Evolutionary conservation across 2,797 vertebrate genomes (phyloP), one percentile per base, ranked within the genome.

Genomic region (Melanotaenia boesemani): DNA sequence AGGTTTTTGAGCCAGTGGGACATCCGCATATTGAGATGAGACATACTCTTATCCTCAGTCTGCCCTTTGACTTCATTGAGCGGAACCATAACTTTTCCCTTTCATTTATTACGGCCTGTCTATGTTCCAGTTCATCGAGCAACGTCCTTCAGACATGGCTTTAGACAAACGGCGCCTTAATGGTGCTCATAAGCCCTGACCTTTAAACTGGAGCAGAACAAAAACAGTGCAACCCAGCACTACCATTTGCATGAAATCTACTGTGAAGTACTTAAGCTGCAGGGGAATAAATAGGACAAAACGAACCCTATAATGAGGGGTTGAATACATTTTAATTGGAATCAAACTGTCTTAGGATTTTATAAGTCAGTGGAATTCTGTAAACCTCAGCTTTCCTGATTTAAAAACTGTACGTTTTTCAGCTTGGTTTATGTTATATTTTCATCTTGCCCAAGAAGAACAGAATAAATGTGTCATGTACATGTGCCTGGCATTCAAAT

Each of bases 31-130:
- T 85, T 77, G 74, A 88, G 67, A 88, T 79, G 81, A 90, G 77
- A 81, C 72, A 44, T 41, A 32, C 60, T 79, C 70, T 76, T 76
- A 82, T 82, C 84, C 85, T 86, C 80, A 79, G 73, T 80, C 76
- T 90, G 89, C 88, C 87, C 92, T 93, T 91, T 93, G 88, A 88
- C 91, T 93, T 91, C 87, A 88, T 89, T 85, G 89, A 91, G 88
- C 67, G 70, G 87, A 93, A 93, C 88, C 84, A 86, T 84, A 91
- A 89, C 83, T 87, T 92, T 88, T 81, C 76, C 77, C 59, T 91
- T 89, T 89, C 81, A 88, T 91, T 91, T 90, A 86, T 89, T 78
- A 82, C 8, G 67, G 76, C 79, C 83, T 65, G 81, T 78, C 83
- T 74, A 77, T 81, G 86, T 84, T 89, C 69, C 28, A 57, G 83